These are phyloP conservation scores for Pseudoatta argentina DNA, from an alignment of 1,140 invertebrate genomes.

Conservation along the genomic window DNA sequence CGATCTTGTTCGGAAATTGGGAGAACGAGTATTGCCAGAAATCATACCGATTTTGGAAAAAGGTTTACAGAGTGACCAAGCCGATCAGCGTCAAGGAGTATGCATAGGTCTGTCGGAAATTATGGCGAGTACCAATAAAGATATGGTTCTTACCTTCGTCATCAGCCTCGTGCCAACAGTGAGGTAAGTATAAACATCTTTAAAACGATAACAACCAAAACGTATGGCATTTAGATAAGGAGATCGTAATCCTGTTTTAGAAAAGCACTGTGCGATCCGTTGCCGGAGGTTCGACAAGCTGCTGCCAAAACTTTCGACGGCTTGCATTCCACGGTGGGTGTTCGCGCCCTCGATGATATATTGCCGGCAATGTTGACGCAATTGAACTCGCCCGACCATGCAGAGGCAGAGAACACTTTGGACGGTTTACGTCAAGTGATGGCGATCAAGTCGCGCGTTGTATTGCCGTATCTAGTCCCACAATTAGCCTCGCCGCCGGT, in stretches of 20 bases:
- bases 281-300: conserved; percentile 96
- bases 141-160: conserved; percentile 97
- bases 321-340: conserved; percentile 97
- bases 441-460: conserved; percentile 97
- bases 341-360: conserved; percentile 98
- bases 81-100: conserved; percentile 98
- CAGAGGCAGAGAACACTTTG: conserved; percentile 93
- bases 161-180: conserved; percentile 99
- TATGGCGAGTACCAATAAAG: conserved; percentile 97
- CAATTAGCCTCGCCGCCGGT: conserved; percentile 95
- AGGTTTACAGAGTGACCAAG: conserved; percentile 95
- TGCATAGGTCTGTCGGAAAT: conserved; percentile 99
- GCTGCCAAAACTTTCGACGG: conserved; percentile 99
- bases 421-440: conserved; percentile 98
- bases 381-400: conserved; percentile 92
- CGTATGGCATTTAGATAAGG: not conserved
- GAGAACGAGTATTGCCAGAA: conserved; percentile 98
- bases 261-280: conserved; percentile 96
- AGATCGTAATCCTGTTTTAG: conserved; percentile 81
- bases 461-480: conserved; percentile 98
- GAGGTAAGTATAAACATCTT: conserved; percentile 80
- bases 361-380: conserved; percentile 95
- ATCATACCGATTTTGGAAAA: conserved; percentile 99
- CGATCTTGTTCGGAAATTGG: conserved; percentile 98
- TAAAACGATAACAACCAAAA: not conserved